Evolutionary conservation across 2,113 vertebrate species (phyloP), one percentile per base, ranked within the genome.

Genomic region (Antennarius striatus): DNA sequence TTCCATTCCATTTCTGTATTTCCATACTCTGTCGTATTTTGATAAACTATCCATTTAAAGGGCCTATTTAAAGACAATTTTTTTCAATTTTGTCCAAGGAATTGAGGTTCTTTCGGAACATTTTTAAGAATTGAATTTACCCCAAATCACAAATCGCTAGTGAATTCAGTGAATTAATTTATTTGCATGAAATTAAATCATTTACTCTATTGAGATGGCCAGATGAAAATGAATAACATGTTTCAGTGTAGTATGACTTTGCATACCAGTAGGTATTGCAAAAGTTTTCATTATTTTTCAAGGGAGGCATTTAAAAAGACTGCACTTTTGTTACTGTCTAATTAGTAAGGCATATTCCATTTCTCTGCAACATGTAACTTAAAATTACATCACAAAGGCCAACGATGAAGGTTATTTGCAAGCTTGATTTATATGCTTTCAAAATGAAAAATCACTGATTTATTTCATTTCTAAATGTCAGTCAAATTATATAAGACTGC

Each of bases 61-160:
- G 32, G 32, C 5, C 32, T 36, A 36, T 4, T 36, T 36, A 36
- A 36, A 79, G 65, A 68, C 40, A 80, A 75, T 85, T 22, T 22
- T 22, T 22, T 22, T 22, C 77, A 83, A 75, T 83, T 83, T 71
- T 77, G 51, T 82, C 75, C 30, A 57, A 65, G 71, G 83, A 88
- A 82, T 83, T 85, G 12, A 75, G 80, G 65, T 75, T 77, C 62
- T 69, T 80, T 68, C 79, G 56, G 76, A 84, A 80, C 75, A 79
- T 36, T 75, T 68, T 22, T 49, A 47, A 80, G 75, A 79, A 56
- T 81, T 83, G 61, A 66, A 52, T 55, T 73, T 66, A 68, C 56
- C 74, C 83, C 67, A 80, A 81, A 73, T 82, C 72, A 87, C 79
- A 75, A 87, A 82, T 88, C 73, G 83, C 80, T 71, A 54, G 71